Base-by-base conservation (phyloP, 2,113 vertebrate genomes). In the Dermatemys mawii region DNA sequence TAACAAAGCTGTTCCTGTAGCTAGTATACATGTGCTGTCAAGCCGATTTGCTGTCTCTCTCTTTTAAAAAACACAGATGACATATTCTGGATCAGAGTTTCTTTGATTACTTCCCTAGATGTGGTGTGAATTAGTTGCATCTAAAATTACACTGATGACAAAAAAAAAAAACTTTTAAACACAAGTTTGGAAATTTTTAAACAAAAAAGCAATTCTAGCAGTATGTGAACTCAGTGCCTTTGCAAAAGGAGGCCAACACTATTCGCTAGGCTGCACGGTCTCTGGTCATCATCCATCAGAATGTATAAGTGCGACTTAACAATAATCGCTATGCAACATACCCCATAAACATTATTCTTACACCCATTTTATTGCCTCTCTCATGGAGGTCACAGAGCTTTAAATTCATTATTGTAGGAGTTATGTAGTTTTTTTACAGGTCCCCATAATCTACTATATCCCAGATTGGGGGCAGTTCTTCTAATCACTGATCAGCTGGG, bases 221-320 rank as follows among this genome's bases (percentile, higher is more conserved):
- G 92, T 87, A 44, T 60, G 49, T 79, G 29, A 81, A 70, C 83
- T 86, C 80, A 35, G 88, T 41, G 17, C 41, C 48, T 93, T 83
- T 73, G 21, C n/a, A 57, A 89, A 94, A 50, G 0, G 3, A 88
- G 83, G 78, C 76, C 67, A 51, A 84, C 70, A 83, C 13, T 57
- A 81, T 29, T 32, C 24, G 16, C 49, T 81, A 67, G 11, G 29
- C 48, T 86, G 22, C 46, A 70, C 63, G 79, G 60, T 89, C 87
- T 84, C 49, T 4, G n/a, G 86, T 85, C 53, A 93, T 53, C 54
- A 1, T 0, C 35, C 49, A 90, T 91, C 82, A 83, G 41, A 88
- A 89, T 35, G 35, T 32, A 35, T 27, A 35, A 35, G 32, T 63
- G 13, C 8, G 60, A 63, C 13, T 35, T 63, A 63, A 63, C 35